phyloP scores from a whole-genome alignment of 1,140 invertebrate genomes.

The Leptinotarsa defecta region DNA sequence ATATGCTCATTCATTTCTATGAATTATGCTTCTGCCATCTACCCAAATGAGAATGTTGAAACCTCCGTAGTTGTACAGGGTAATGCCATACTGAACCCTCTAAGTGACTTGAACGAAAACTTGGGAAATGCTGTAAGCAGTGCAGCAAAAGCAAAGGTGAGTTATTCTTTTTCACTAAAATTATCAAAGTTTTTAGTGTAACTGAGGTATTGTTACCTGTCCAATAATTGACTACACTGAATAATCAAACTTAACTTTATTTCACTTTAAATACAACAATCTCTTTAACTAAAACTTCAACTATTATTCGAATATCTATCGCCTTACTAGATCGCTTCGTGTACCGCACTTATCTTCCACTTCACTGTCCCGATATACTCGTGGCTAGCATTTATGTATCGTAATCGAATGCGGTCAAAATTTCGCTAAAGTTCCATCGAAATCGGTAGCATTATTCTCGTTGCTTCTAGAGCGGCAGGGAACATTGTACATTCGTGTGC shows the following conservation, averaged over 20 bases:
- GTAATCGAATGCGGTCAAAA: no score
- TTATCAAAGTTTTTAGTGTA: background rate
- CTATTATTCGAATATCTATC: no score
- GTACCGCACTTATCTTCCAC: no score
- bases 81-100: conserved; percentile 32
- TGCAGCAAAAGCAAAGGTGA: conserved; percentile 38
- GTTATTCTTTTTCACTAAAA: conserved; percentile 7
- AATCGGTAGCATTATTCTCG: no score
- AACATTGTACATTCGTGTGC: no score
- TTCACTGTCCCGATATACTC: no score
- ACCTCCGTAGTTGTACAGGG: background rate
- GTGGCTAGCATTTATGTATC: no score
- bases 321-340: no score
- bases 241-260: background rate
- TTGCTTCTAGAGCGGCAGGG: no score
- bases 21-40: conserved; percentile 8
- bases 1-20: background rate
- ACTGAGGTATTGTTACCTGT: background rate
- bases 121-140: conserved; percentile 35
- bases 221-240: background rate
- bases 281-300: background rate
- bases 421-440: no score
- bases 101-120: conserved; percentile 35
- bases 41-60: background rate
- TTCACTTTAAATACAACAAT: background rate